Evolutionary conservation across 1,140 invertebrate genomes (phyloP).

Genomic region (Drosophila sturtevanti): DNA sequence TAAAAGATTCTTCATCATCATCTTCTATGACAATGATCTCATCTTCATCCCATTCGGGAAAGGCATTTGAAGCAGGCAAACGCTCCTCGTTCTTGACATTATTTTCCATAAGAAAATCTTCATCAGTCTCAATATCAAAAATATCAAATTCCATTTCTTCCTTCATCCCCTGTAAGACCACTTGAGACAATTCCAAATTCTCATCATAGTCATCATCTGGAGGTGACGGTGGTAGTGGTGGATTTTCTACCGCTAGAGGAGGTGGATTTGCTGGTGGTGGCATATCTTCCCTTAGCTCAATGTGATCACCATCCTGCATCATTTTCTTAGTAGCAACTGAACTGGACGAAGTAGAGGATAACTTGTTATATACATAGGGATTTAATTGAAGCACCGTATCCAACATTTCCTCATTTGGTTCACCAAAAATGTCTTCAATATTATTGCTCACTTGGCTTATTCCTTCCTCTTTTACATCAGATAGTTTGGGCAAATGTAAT

Average conservation of each 20-base stretch:
- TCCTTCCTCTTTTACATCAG: constrained; percentile 52
- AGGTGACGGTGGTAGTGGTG: neutral
- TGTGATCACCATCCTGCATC: constrained; percentile 51
- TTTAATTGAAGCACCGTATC: constrained; percentile 37
- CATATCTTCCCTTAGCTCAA: constrained; percentile 28
- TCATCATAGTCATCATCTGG: constrained; percentile 46
- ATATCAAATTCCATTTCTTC: constrained; percentile 51
- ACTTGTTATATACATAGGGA: constrained; percentile 54
- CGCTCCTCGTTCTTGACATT: neutral
- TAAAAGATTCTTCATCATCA: constrained; percentile 59
- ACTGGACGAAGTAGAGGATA: constrained; percentile 20
- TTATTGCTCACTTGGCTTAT: constrained; percentile 40
- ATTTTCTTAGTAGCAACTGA: neutral
- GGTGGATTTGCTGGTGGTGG: neutral
- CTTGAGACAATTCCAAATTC: constrained; percentile 52
- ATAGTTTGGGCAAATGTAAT: constrained; percentile 61
- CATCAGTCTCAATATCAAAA: constrained; percentile 15
- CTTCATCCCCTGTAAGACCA: constrained; percentile 62
- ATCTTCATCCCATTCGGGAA: constrained; percentile 18
- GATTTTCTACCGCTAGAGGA: neutral
- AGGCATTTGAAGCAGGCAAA: neutral
- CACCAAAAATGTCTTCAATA: constrained; percentile 64
- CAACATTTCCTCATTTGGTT: constrained; percentile 53
- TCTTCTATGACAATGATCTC: constrained; percentile 52
- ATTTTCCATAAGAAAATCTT: constrained; percentile 1